Evolutionary conservation across 2,888 invertebrate genomes (phyloP).

Genomic region (Caenorhabditis afra): DNA sequence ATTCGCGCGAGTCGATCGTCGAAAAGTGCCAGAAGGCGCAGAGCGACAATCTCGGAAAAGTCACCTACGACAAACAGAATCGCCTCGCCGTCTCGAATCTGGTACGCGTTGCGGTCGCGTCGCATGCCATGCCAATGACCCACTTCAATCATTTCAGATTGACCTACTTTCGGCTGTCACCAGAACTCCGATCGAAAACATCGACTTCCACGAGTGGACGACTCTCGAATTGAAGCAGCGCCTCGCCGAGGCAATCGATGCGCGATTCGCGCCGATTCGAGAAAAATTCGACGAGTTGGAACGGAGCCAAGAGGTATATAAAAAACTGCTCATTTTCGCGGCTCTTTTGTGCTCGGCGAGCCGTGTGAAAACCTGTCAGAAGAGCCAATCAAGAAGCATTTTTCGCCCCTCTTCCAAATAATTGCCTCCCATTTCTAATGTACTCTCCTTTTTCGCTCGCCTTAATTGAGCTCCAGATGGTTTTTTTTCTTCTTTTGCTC

Average conservation of each 20-base stretch:
- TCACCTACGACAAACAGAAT: constrained; percentile 88
- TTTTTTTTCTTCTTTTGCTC: too few relatives aligned
- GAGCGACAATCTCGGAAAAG: constrained; percentile 90
- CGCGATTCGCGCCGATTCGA: constrained; percentile 53
- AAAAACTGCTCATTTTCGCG: too few relatives aligned
- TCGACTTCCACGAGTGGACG: constrained; percentile 50
- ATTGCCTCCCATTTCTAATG: too few relatives aligned
- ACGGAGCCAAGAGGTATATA: constrained; percentile 45
- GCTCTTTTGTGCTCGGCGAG: constrained; percentile 3
- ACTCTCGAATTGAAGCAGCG: constrained; percentile 60
- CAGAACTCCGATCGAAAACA: constrained; percentile 8
- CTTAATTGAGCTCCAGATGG: too few relatives aligned
- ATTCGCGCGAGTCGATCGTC: constrained; percentile 81
- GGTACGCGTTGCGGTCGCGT: constrained; percentile 84
- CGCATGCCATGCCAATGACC: too few relatives aligned
- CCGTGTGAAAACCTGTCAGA: too few relatives aligned
- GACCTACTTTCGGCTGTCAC: constrained; percentile 60
- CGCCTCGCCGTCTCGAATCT: constrained; percentile 94
- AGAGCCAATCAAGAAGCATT: too few relatives aligned
- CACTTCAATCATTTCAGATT: constrained; percentile 52
- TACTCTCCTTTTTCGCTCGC: too few relatives aligned
- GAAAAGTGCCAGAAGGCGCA: constrained; percentile 90
- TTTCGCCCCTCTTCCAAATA: too few relatives aligned
- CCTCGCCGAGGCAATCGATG: constrained; percentile 58
- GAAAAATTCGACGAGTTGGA: constrained; percentile 54